Conservation (phyloP, 2,797 vertebrate genomes). For the Micrastur ruficollis region DNA sequence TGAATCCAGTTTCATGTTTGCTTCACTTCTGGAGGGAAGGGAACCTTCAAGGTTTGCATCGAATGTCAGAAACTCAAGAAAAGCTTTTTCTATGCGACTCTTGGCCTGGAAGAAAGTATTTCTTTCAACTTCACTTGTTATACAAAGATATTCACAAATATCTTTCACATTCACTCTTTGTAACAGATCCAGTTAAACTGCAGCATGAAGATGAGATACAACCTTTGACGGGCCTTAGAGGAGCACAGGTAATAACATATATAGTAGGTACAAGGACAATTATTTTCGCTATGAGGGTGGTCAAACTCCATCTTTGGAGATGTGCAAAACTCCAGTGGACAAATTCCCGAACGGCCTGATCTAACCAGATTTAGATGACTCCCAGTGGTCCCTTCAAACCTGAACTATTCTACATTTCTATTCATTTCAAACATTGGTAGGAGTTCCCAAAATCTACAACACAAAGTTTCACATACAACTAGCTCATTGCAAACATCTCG, state of each 20-base stretch:
- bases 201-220: neutral
- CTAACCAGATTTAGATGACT: neutral
- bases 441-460: neutral
- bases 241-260: neutral
- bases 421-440: neutral
- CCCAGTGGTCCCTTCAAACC: neutral
- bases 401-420: neutral
- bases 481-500: neutral
- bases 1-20: neutral
- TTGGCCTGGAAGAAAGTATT: neutral
- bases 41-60: neutral
- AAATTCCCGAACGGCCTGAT: neutral
- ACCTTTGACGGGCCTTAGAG: neutral
- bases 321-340: neutral
- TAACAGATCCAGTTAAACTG: neutral
- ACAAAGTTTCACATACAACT: neutral
- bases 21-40: neutral
- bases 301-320: neutral
- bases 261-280: neutral
- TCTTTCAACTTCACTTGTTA: neutral
- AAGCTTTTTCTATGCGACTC: neutral
- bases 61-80: neutral
- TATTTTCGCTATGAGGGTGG: neutral
- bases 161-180: neutral
- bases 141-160: neutral